Base-by-base conservation (phyloP, 2,113 vertebrate genomes). In the Oophaga pumilio region DNA sequence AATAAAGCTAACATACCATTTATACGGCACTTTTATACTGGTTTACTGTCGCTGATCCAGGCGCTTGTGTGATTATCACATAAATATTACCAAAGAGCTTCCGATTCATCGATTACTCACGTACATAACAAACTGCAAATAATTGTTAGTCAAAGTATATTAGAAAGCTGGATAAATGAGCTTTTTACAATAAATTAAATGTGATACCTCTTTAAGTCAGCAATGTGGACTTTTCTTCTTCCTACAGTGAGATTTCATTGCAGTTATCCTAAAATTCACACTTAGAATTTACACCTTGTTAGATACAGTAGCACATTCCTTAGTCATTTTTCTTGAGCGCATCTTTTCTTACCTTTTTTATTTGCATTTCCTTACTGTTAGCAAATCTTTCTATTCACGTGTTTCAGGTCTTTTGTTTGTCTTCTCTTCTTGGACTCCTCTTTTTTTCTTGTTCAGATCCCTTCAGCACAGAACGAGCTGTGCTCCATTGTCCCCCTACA, bases 401-500 rank as follows among this genome's bases (percentile, higher is more conserved):
- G 68, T 84, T 28, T 84, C 24, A n/a, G 24, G 68, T 24, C 43
- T 43, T 76, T 85, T 85, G 49, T 66, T 24, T 64, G 73, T 73
- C 73, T 43, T 76, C 73, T 56, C 20, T 14, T 52, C 13, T 28
- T 8, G 8, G 56, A 49, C 59, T 76, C 12, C 28, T 68, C 60
- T 53, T 77, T 60, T 85, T 53, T 4, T 33, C 18, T 62, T 66
- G 53, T 53, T 52, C 77, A 64, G 78, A 53, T 43, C 43, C 26
- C 43, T 56, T 12, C 59, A 86, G 74, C 33, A 64, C 22, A 85
- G 43, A 87, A 60, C 18, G 85, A 22, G 6, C 28, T 86, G 28
- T 82, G 18, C 10, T 89, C 84, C 24, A 60, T 43, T 64, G 79
- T 82, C n/a, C 59, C 64, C 79, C 89, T 88, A 73, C 0, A 24